Evolutionary conservation across 1,140 invertebrate species (phyloP), one percentile per base, ranked within the genome.

Genomic region (Euborellia annulipes): DNA sequence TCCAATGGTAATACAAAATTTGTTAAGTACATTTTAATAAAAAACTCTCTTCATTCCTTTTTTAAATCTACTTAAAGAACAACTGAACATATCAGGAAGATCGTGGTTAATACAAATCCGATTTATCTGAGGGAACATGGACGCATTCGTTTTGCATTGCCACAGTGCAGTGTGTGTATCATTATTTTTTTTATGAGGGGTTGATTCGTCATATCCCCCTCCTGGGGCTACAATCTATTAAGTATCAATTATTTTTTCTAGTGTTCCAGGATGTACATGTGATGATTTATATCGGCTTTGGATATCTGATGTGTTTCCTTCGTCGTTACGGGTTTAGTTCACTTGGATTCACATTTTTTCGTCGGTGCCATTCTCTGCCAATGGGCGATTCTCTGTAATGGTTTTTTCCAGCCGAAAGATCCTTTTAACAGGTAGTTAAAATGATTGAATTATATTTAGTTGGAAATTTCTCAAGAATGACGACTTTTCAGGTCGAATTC

Each of bases 281-380:
- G 4, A 96, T 97, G 92, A 91, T 98, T 56, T 94, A 92, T 67
- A 75, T 96, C 52, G 93, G 93, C 50, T 95, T 96, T 58, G 92
- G 90, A 0, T 97, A 92, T 58, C 66, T 97, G 47, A 96, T 97
- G 90, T 93, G 89, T 0, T 97, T 96, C 59, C 64, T 96, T 16
- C 83, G 82, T 57, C 75, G 78, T 52, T 96, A 96, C 60, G 82
- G 87, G 19, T 92, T 85, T 67, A 85, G 85, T 48, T 79, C 87
- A 1, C 72, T 94, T 0, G 85, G 88, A 1, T 72, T 92, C 50
- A 94, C 90, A 53, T 77, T 93, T n/a, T 55, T 71, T 96, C 3
- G 58, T 94, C 9, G 76, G 73, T 0, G 75, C 82, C 0, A 57
- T 90, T 4, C 70, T 79, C 11, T 64, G 90, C n/a, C 85, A 92